A percentile compares a stretch with the other conserved stretches of the same genome.
phyloP scores from a whole-genome alignment of 2,888 invertebrate genomes.

The Rhingia rostrata region DNA sequence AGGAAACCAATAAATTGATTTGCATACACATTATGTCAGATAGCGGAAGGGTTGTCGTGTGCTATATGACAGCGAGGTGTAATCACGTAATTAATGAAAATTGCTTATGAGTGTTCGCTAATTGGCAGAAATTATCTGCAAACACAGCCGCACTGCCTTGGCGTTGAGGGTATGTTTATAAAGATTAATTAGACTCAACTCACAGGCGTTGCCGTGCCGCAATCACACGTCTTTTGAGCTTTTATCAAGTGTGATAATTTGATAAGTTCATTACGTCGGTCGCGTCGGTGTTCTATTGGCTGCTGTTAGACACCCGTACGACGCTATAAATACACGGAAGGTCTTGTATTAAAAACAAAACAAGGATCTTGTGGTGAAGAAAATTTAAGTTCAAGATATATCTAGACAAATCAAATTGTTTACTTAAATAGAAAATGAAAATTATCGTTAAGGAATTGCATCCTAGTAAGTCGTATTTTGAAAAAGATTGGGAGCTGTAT shows the following conservation, averaged over 20 bases:
- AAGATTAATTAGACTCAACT: slow-evolving; percentile 50
- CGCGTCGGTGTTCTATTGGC: slow-evolving; percentile 14
- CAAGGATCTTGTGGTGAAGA: too few relatives aligned
- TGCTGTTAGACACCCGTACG: neutral
- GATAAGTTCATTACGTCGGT: slow-evolving; percentile 25
- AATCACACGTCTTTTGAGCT: slow-evolving; percentile 48
- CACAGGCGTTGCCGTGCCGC: slow-evolving; percentile 11
- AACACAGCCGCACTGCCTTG: slow-evolving; percentile 21
- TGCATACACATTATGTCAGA: neutral
- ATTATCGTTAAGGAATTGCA: too few relatives aligned
- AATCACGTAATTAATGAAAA: slow-evolving; percentile 43
- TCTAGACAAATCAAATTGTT: too few relatives aligned
- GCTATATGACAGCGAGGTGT: slow-evolving; percentile 29
- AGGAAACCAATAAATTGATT: slow-evolving; percentile 44
- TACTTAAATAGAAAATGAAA: too few relatives aligned
- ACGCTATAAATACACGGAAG: slow-evolving; percentile 38
- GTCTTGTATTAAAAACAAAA: neutral
- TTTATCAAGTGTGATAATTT: slow-evolving; percentile 55
- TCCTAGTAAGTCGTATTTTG: too few relatives aligned
- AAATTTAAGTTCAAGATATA: too few relatives aligned
- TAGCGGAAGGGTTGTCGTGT: slow-evolving; percentile 3
- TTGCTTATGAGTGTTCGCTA: slow-evolving; percentile 45
- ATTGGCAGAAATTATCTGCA: slow-evolving; percentile 50
- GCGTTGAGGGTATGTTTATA: slow-evolving; percentile 54
- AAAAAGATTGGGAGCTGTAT: too few relatives aligned